These are phyloP conservation scores for Drosophila mimica DNA, from an alignment of 2,888 invertebrate genomes.

Conservation along the genomic window DNA sequence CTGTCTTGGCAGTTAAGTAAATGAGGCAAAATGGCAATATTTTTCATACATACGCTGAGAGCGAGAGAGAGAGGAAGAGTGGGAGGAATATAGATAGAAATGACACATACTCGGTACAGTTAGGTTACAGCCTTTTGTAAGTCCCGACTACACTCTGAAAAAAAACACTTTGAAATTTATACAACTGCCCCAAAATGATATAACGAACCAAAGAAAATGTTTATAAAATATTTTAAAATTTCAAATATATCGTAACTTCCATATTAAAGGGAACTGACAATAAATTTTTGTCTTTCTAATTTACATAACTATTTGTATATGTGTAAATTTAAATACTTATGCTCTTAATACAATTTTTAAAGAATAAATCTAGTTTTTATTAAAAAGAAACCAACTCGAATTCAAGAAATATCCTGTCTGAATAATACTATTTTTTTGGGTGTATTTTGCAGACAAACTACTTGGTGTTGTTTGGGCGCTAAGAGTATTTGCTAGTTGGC, in stretches of 20 bases:
- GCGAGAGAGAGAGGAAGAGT: not conserved
- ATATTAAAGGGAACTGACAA: too few species aligned
- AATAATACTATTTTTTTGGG: not conserved
- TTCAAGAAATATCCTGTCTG: not conserved
- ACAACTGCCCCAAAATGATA: not conserved
- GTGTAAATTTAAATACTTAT: too few species aligned
- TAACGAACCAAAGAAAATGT: too few species aligned
- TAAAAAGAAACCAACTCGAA: too few species aligned
- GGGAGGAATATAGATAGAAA: not conserved
- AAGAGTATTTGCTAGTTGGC: constrained; percentile 79
- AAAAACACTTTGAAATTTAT: not conserved
- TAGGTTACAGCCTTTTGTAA: constrained; percentile 27
- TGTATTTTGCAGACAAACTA: constrained; percentile 40
- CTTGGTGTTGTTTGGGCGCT: constrained; percentile 45
- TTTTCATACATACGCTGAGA: constrained; percentile 37
- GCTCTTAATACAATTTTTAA: too few species aligned
- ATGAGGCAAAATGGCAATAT: constrained; percentile 65
- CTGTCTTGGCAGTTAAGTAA: constrained; percentile 52
- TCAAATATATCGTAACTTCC: too few species aligned
- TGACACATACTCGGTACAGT: not conserved
- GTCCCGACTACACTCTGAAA: constrained; percentile 4
- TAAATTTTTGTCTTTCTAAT: too few species aligned
- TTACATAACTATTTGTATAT: too few species aligned
- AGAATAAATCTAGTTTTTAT: too few species aligned
- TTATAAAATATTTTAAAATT: too few species aligned